Conservation (phyloP, 2,888 invertebrate genomes). For the Synanthedon myopaeformis region DNA sequence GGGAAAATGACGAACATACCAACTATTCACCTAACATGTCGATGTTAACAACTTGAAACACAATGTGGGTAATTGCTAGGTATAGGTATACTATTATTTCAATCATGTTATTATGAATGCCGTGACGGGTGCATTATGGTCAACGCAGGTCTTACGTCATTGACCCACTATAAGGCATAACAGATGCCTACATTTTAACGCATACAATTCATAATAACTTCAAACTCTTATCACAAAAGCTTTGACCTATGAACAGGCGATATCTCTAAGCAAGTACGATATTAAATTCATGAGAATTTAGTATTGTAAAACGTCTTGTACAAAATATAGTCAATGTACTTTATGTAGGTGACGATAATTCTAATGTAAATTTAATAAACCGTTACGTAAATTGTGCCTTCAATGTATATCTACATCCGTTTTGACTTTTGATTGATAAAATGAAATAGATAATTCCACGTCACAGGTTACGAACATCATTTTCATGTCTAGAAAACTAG, state of each 20-base stretch:
- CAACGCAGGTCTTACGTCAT: not conserved
- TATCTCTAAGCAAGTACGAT: conserved; percentile 45
- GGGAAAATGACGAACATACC: no score
- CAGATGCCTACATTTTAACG: not conserved
- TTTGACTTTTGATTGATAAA: not conserved
- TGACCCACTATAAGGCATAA: not conserved
- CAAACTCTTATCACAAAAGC: conserved; percentile 37
- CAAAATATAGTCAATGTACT: not conserved
- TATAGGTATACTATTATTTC: not conserved
- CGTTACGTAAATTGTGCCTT: not conserved
- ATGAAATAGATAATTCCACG: no score
- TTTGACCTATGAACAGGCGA: conserved; percentile 41
- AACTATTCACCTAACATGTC: no score
- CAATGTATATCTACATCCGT: not conserved
- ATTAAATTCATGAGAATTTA: conserved; percentile 39
- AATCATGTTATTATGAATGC: not conserved
- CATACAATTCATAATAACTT: conserved; percentile 13
- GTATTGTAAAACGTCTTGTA: conserved; percentile 23
- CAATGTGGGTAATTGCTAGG: not conserved
- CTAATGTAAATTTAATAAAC: conserved; percentile 17
- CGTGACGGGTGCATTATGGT: not conserved
- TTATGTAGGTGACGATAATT: conserved; percentile 18
- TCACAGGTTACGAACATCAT: no score
- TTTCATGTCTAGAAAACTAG: no score
- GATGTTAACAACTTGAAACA: no score